Conservation (phyloP, 2,797 vertebrate genomes). For the Poliocrania exsul region DNA sequence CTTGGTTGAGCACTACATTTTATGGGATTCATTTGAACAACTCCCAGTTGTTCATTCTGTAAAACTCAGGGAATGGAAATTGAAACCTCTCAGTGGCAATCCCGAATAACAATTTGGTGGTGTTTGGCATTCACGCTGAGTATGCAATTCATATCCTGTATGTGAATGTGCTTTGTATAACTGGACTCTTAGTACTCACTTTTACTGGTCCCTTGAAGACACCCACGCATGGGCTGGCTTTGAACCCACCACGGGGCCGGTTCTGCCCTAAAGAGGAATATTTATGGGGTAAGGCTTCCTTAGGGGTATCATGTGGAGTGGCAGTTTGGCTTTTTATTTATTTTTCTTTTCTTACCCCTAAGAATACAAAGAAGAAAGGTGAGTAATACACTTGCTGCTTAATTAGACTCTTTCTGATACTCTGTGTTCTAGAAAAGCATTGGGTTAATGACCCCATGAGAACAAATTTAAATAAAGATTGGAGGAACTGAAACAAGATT, state of each 20-base stretch:
- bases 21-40: background rate
- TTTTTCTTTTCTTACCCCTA: background rate
- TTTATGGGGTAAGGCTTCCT: background rate
- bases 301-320: background rate
- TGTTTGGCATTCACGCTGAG: background rate
- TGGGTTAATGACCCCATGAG: background rate
- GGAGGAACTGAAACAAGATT: background rate
- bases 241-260: background rate
- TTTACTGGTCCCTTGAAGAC: background rate
- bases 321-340: background rate
- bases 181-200: background rate
- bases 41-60: background rate
- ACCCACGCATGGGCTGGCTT: rapidly evolving
- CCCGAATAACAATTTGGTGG: background rate
- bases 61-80: background rate
- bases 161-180: background rate
- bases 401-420: background rate
- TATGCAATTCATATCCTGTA: background rate
- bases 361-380: background rate
- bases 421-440: background rate
- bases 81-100: background rate
- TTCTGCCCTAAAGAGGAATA: background rate
- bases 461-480: constrained; percentile 5
- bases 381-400: background rate
- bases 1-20: background rate